phyloP scores from a whole-genome alignment of 2,888 invertebrate genomes.

The Rhagophthalmus giganteus region DNA sequence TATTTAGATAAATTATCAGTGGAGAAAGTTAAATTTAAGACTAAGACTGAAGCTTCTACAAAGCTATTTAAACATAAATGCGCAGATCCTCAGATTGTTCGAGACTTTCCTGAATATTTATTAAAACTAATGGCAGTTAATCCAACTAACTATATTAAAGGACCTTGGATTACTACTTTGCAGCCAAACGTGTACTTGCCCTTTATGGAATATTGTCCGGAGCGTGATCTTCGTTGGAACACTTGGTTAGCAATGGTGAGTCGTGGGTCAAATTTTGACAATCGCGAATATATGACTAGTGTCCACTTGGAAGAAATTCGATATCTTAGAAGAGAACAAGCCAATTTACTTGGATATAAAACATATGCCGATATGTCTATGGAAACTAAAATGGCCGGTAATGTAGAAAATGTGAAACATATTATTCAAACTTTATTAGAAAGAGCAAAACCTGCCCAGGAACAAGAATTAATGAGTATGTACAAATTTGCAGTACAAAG shows the following conservation, averaged over 20 bases:
- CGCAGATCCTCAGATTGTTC: constrained; percentile 65
- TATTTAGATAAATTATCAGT: constrained; percentile 59
- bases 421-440: constrained; percentile 69
- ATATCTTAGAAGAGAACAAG: constrained; percentile 67
- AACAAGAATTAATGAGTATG: constrained; percentile 71
- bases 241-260: constrained; percentile 79
- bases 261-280: constrained; percentile 68
- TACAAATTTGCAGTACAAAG: constrained; percentile 72
- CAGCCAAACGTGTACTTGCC: constrained; percentile 71
- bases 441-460: constrained; percentile 74
- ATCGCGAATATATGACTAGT: constrained; percentile 70
- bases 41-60: constrained; percentile 68
- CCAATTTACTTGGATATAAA: constrained; percentile 76
- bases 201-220: constrained; percentile 85
- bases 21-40: constrained; percentile 65
- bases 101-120: constrained; percentile 74
- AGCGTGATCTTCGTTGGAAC: constrained; percentile 76
- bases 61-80: constrained; percentile 70
- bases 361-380: constrained; percentile 85
- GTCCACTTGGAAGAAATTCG: constrained; percentile 78
- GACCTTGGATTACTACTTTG: constrained; percentile 85
- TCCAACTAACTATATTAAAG: constrained; percentile 62
- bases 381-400: constrained; percentile 92
- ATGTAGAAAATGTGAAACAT: constrained; percentile 71
- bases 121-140: constrained; percentile 68